Evolutionary conservation across 2,797 vertebrate genomes (phyloP), one percentile per base, ranked within the genome.

Genomic region (Myotis vivesi): DNA sequence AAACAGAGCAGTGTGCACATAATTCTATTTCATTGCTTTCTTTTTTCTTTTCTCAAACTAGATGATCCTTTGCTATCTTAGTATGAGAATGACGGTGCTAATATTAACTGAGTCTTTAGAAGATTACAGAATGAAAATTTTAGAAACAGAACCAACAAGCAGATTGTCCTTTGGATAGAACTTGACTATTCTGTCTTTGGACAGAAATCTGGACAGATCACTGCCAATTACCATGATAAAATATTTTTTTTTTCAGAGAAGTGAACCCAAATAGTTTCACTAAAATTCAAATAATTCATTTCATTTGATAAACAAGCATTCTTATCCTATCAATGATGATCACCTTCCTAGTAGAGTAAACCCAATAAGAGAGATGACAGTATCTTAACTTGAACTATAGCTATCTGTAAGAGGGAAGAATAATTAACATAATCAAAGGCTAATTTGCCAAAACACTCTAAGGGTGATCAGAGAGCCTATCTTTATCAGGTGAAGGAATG

Each of bases 361-460:
- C 76, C 81, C 73, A 95, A 12, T 57, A 33, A 93, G 38, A 96
- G 15, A 86, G 69, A 88, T n/a, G 87, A 93, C 10, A 94, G 38
- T 88, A 23, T 91, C 68, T 92, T 94, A 93, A 91, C 53, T 86
- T 94, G 94, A 95, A 84, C 28, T 41, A 76, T 68, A 91, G 1
- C 91, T 91, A 2, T 93, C 72, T 94, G 25, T 87, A 91, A 41
- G 83, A 77, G 11, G 53, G 77, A 94, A 64, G 49, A 97, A 96
- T 92, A 94, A 97, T 97, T 96, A 96, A 98, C 98, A 96, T 91
- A 96, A 96, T 88, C 57, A 94, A 97, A 97, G 38, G 1, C 30
- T 88, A 92, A 89, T 89, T 82, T 97, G 38, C 91, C 69, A 83
- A 95, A 98, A 96, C 22, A 85, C 75, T 95, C 97, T 38, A 84